phyloP scores from a whole-genome alignment of 2,113 vertebrate species.

The Chitala chitala region DNA sequence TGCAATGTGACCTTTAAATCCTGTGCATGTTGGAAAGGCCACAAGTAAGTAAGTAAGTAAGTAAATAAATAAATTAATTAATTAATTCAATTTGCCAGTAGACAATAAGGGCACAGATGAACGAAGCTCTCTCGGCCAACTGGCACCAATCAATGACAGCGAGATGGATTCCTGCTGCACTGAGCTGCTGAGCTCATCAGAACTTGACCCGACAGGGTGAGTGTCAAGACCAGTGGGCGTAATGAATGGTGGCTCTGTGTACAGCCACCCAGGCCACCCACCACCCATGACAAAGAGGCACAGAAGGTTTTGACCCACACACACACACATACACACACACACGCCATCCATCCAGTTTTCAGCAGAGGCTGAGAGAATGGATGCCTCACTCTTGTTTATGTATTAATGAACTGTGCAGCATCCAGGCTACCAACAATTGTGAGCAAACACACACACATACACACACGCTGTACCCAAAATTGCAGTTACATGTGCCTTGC shows the following conservation, averaged over 20 bases:
- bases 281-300: background rate
- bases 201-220: background rate
- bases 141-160: background rate
- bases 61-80: conserved; percentile 23
- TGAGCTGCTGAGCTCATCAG: background rate
- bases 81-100: conserved; percentile 18
- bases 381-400: background rate
- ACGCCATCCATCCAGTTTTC: background rate
- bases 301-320: background rate
- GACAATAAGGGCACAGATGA: background rate
- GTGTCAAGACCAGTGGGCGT: background rate
- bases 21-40: background rate
- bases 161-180: conserved; percentile 6
- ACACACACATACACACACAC: background rate
- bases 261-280: background rate
- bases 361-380: too few species aligned
- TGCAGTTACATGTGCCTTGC: background rate
- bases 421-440: background rate
- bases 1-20: background rate
- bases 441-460: background rate
- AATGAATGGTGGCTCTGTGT: background rate
- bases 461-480: background rate
- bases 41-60: too few species aligned
- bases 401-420: background rate
- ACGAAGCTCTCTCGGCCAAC: background rate